phyloP scores from a whole-genome alignment of 2,113 vertebrate genomes.

The Pteruthius melanotis region DNA sequence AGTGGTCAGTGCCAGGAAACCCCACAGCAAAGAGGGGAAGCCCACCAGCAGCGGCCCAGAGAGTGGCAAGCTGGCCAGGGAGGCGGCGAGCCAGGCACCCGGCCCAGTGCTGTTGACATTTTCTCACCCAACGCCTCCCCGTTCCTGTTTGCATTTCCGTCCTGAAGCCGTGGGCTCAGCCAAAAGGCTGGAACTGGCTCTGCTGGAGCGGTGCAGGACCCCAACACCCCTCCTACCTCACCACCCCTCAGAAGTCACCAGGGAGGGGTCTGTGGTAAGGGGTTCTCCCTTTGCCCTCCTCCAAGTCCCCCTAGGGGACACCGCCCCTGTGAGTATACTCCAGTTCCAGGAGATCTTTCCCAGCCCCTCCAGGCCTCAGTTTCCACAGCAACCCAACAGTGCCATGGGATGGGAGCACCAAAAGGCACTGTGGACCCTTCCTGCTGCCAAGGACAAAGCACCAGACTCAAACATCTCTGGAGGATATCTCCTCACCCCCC shows the following conservation, averaged over 20 bases:
- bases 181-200: conserved; percentile 13
- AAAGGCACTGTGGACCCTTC: neutral
- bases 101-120: conserved; percentile 48
- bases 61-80: neutral
- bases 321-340: neutral
- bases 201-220: neutral
- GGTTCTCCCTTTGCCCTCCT: neutral
- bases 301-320: neutral
- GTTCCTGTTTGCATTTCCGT: conserved; percentile 58
- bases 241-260: neutral
- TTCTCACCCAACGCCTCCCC: conserved; percentile 59
- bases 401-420: neutral
- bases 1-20: neutral
- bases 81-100: neutral
- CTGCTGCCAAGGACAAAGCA: rapidly evolving
- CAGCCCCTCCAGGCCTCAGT: neutral
- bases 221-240: neutral
- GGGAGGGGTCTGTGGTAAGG: neutral
- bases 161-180: neutral
- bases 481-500: neutral
- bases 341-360: neutral
- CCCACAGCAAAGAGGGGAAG: neutral
- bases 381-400: neutral
- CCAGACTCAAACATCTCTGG: neutral
- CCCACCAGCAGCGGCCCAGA: neutral